These are phyloP conservation scores for Cottoperca gobio DNA, from an alignment of 2,797 vertebrate genomes.

Conservation along the genomic window DNA sequence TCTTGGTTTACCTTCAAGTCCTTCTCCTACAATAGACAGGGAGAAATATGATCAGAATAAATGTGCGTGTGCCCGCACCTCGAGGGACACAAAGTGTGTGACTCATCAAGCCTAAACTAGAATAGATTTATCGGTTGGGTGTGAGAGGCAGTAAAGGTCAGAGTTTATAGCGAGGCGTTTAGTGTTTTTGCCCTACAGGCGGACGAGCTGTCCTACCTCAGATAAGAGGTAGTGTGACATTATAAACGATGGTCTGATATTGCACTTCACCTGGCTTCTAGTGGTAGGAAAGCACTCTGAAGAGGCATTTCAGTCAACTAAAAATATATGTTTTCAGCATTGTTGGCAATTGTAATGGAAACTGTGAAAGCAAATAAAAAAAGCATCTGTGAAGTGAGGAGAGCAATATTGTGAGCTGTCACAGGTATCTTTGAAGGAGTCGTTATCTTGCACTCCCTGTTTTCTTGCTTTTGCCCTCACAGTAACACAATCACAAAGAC, in stretches of 20 bases:
- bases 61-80: conserved; percentile 6
- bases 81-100: conserved; percentile 57
- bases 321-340: conserved; percentile 57
- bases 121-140: conserved; percentile 60
- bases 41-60: conserved; percentile 26
- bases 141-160: conserved; percentile 69
- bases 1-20: conserved; percentile 95
- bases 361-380: conserved; percentile 57
- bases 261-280: conserved; percentile 52
- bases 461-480: conserved; percentile 36
- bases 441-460: conserved; percentile 41
- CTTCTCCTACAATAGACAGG: conserved; percentile 86
- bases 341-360: conserved; percentile 54
- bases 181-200: conserved; percentile 55
- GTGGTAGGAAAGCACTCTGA: conserved; percentile 33
- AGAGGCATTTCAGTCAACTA: conserved; percentile 56
- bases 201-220: conserved; percentile 42
- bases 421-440: conserved; percentile 34
- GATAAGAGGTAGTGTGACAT: conserved; percentile 59
- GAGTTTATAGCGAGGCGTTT: conserved; percentile 66
- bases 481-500: conserved; percentile 54
- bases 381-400: conserved; percentile 42
- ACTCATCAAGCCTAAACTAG: conserved; percentile 67
- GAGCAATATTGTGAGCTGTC: conserved; percentile 44
- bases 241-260: conserved; percentile 54